Conservation (phyloP, 37 sponge, comb jelly and placozoan genomes). For the Crambe crambe region DNA sequence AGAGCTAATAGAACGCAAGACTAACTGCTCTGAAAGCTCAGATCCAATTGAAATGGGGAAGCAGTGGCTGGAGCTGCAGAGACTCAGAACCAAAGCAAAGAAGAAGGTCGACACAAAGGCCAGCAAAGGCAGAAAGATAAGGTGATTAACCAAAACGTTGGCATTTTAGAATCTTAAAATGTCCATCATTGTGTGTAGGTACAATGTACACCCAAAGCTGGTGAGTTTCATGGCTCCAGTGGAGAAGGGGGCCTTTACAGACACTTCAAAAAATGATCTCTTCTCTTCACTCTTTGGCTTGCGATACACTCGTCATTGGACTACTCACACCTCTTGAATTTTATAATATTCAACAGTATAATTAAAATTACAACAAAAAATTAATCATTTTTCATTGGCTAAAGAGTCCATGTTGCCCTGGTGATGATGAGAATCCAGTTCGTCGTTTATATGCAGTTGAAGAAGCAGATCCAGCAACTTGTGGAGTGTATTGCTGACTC, state of each 20-base stretch:
- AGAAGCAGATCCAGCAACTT: neutral
- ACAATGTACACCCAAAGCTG: constrained; percentile 86
- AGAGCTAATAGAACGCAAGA: constrained; percentile 80
- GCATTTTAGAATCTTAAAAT: no score
- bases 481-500: neutral
- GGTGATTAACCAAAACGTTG: no score
- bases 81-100: constrained; percentile 75
- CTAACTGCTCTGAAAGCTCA: constrained; percentile 37
- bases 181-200: constrained; percentile 30
- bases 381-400: neutral
- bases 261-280: constrained; percentile 80
- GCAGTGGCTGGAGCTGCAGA: constrained; percentile 84
- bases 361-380: neutral
- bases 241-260: constrained; percentile 45
- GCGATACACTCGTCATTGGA: no score
- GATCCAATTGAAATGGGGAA: constrained; percentile 82
- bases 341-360: neutral
- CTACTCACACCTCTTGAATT: no score
- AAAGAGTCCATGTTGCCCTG: neutral
- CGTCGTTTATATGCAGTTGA: neutral
- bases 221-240: constrained; percentile 89
- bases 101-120: constrained; percentile 91
- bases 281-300: constrained; percentile 77
- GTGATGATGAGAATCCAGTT: neutral
- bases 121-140: constrained; percentile 93